These are phyloP conservation scores for Galerucella calmariensis DNA, from an alignment of 2,888 invertebrate genomes.

Conservation along the genomic window DNA sequence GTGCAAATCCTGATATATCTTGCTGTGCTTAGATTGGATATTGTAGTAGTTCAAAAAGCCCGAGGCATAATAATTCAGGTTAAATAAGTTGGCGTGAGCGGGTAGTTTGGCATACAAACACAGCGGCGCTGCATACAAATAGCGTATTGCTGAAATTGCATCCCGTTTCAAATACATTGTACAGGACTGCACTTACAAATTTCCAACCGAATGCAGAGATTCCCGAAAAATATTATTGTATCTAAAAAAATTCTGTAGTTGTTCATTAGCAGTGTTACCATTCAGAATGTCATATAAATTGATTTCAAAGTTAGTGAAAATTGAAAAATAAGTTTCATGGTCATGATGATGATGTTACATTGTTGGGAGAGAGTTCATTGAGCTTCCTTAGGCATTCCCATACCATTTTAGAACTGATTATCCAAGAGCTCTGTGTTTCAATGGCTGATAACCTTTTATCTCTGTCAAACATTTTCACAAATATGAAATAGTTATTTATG, in stretches of 20 bases:
- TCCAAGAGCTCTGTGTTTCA: too few species aligned
- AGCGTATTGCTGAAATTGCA: conserved; percentile 52
- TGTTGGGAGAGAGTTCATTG: too few species aligned
- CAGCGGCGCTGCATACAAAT: conserved; percentile 58
- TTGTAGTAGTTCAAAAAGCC: conserved; percentile 48
- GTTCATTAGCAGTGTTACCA: neutral
- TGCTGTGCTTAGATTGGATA: conserved; percentile 20
- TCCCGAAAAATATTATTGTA: neutral
- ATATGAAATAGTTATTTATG: too few species aligned
- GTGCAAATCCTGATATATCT: conserved; percentile 20
- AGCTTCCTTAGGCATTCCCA: too few species aligned
- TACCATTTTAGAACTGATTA: too few species aligned
- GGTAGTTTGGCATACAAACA: conserved; percentile 54
- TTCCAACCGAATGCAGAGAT: neutral
- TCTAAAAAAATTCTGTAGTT: neutral
- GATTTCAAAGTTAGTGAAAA: too few species aligned
- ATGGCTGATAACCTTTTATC: too few species aligned
- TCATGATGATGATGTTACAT: too few species aligned
- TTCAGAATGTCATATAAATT: too few species aligned
- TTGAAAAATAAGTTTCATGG: too few species aligned
- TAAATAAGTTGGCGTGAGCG: conserved; percentile 50
- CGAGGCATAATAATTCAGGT: conserved; percentile 48
- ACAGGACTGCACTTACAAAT: conserved; percentile 32
- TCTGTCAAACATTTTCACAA: too few species aligned
- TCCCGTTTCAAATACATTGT: conserved; percentile 36